Evolutionary conservation across 1,140 invertebrate species (phyloP).

Genomic region (Gryon sp.): DNA sequence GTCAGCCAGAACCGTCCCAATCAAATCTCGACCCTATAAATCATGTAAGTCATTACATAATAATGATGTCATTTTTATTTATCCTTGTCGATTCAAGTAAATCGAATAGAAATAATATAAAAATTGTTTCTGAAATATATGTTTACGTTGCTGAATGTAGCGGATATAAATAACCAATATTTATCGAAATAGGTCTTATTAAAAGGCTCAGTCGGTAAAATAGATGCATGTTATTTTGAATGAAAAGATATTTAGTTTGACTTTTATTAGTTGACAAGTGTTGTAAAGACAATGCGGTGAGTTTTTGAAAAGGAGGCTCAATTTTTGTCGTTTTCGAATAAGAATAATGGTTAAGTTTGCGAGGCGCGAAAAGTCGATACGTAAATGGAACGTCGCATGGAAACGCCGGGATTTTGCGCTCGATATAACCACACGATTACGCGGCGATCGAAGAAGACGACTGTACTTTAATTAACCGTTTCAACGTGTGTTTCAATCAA

Average conservation of each 20-base stretch:
- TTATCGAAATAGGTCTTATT: too few relatives aligned
- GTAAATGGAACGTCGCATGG: conserved; percentile 64
- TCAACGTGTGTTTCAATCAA: conserved; percentile 20
- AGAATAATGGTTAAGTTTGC: conserved; percentile 50
- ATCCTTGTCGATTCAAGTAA: too few relatives aligned
- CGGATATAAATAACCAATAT: too few relatives aligned
- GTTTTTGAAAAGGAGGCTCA: conserved; percentile 3
- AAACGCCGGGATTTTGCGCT: conserved; percentile 62
- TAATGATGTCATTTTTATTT: background rate
- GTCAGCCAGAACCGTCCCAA: conserved; percentile 30
- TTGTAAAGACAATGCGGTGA: too few relatives aligned
- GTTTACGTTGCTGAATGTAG: too few relatives aligned
- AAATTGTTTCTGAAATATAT: too few relatives aligned
- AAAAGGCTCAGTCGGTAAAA: too few relatives aligned
- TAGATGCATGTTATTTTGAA: too few relatives aligned
- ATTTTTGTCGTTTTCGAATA: conserved; percentile 17
- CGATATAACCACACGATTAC: conserved; percentile 59
- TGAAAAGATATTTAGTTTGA: too few relatives aligned
- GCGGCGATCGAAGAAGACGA: conserved; percentile 51
- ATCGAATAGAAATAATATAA: too few relatives aligned
- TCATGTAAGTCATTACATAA: background rate
- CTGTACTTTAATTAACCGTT: conserved; percentile 50
- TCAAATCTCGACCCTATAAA: background rate
- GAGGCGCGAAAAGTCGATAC: conserved; percentile 61
- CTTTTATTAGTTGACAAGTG: too few relatives aligned